Evolutionary conservation across 1,140 invertebrate species (phyloP).

Genomic region (Drosophila azteca): DNA sequence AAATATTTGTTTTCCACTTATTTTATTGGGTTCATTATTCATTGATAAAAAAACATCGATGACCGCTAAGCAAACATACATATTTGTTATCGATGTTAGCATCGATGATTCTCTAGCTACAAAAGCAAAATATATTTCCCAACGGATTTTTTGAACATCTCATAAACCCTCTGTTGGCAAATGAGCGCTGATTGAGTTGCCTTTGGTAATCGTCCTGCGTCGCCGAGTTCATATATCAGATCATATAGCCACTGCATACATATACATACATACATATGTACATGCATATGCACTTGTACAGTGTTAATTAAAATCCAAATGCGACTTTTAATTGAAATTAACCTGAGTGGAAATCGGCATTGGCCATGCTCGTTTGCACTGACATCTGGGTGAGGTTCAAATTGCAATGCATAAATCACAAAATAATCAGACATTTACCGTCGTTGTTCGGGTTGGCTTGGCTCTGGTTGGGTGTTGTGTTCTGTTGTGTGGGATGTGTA

Average conservation of each 20-base stretch:
- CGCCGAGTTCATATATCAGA: not conserved
- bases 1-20: too few species aligned
- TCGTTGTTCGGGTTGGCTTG: slow-evolving; percentile 7
- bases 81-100: too few species aligned
- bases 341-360: slow-evolving; percentile 59
- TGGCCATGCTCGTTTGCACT: slow-evolving; percentile 48
- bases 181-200: too few species aligned
- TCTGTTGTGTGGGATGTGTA: not conserved
- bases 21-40: too few species aligned
- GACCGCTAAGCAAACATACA: too few species aligned
- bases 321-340: slow-evolving; percentile 73
- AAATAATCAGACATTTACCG: slow-evolving; percentile 72
- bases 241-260: slow-evolving; percentile 9
- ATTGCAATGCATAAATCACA: slow-evolving; percentile 76
- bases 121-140: too few species aligned
- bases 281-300: not conserved
- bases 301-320: slow-evolving; percentile 67
- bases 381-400: slow-evolving; percentile 59
- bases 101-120: too few species aligned
- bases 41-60: too few species aligned
- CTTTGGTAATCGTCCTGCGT: too few species aligned
- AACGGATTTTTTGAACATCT: too few species aligned
- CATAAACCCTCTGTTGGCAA: too few species aligned
- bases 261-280: not conserved
- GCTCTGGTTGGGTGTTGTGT: too few species aligned